Evolutionary conservation across 2,797 vertebrate genomes (phyloP), one percentile per base, ranked within the genome.

Genomic region (Eidolon dupreanum): DNA sequence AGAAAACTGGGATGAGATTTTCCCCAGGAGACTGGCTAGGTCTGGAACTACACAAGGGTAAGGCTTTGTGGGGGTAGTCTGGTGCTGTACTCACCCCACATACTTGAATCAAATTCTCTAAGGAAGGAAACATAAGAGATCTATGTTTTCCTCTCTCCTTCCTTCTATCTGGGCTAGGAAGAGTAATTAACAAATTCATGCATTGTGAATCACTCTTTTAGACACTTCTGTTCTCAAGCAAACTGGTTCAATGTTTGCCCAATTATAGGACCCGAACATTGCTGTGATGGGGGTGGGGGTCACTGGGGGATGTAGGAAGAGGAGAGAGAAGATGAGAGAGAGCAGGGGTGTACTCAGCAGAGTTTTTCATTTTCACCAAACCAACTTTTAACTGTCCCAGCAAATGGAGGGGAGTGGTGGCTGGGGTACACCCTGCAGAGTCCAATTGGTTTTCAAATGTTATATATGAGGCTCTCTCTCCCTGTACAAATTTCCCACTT

Each of bases 101-200:
- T 3, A n/a, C 43, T 78, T 75, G 75, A 75, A 68, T 92, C 43
- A 68, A 66, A 24, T 65, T 89, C 59, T 94, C 46, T 86, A 36
- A 91, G 61, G 85, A 84, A 96, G 65, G 13, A 93, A 88, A 68
- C 51, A 49, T 17, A 61, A 61, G 55, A 66, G 66, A 36, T 75
- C 22, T 89, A 16, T 49, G 22, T 79, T 93, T 94, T 79, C 43
- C 59, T 90, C 53, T 82, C 51, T 93, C 57, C 33, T 90, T 79
- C n/a, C 71, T 97, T 88, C 73, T 74, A 26, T 86, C 65, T 85
- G 68, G 83, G 41, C 46, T 41, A 22, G 70, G 53, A 85, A 86
- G 59, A 97, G 79, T 89, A 96, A 88, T 93, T 88, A 93, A 92
- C 49, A 90, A 88, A 75, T 92, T 51, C 53, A 41, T 12, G 24